A percentile compares a stretch with the other conserved stretches of the same genome.
Evolutionary conservation across 30 jellyfish, hydroid and myxozoan species (phyloP).

Genomic region (Aurelia sp.): DNA sequence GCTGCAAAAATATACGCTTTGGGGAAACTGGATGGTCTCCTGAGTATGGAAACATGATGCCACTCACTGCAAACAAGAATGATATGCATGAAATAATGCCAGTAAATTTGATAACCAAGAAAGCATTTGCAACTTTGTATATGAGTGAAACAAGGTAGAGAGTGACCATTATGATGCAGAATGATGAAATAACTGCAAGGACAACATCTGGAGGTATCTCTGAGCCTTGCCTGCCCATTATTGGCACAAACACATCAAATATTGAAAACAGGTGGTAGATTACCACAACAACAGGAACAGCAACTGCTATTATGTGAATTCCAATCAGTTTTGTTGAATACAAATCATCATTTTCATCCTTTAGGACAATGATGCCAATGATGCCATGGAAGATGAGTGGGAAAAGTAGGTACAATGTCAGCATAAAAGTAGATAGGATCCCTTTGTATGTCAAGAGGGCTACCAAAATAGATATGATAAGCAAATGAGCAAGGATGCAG

Average conservation of each 20-base stretch:
- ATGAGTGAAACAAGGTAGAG: slow-evolving; percentile 65
- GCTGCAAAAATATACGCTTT: slow-evolving; percentile 89
- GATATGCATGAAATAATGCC: slow-evolving; percentile 58
- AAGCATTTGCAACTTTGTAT: slow-evolving; percentile 24
- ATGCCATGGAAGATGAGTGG: slow-evolving; percentile 72
- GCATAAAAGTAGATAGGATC: slow-evolving; percentile 67
- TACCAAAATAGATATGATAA: slow-evolving; percentile 50
- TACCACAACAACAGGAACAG: slow-evolving; percentile 67
- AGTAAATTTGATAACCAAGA: slow-evolving; percentile 3
- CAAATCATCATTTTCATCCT: not conserved
- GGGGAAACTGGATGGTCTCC: slow-evolving; percentile 82
- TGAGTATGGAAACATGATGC: slow-evolving; percentile 81
- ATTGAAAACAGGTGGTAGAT: slow-evolving; percentile 54
- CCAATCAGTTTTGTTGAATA: slow-evolving; percentile 25
- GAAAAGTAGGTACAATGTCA: slow-evolving; percentile 60
- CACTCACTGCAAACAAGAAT: slow-evolving; percentile 62
- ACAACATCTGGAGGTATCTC: slow-evolving; percentile 90
- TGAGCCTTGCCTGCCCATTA: slow-evolving; percentile 94
- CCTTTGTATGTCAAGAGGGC: slow-evolving; percentile 68
- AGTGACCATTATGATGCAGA: slow-evolving; percentile 43
- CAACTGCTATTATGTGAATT: slow-evolving; percentile 66
- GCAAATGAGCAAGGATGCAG: slow-evolving; percentile 69
- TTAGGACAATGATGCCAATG: not conserved
- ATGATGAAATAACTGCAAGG: slow-evolving; percentile 61
- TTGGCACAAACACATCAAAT: slow-evolving; percentile 85